Percentiles rank a stretch among this genome's conserved stretches.
Evolutionary conservation across 2,888 invertebrate species (phyloP).

Genomic region (Nasonovia ribisnigri): DNA sequence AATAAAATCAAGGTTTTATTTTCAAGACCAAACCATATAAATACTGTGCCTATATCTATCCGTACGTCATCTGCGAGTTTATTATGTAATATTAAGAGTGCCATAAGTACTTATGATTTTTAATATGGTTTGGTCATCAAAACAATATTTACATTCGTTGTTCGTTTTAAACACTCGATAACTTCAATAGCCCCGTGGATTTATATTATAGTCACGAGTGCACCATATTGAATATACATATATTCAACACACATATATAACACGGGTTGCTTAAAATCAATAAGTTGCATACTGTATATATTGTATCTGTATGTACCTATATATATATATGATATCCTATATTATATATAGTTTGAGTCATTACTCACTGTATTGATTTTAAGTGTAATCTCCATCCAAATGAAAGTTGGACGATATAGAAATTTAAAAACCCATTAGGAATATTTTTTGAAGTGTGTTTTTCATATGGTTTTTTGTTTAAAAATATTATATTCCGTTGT

Average conservation of each 20-base stretch:
- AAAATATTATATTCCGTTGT: no score
- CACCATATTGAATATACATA: neutral
- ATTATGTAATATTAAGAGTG: neutral
- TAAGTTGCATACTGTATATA: neutral
- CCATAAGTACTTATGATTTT: neutral
- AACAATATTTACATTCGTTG: neutral
- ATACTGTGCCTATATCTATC: neutral
- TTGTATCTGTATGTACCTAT: no score
- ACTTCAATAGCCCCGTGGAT: neutral
- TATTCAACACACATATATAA: neutral
- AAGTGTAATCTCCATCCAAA: neutral
- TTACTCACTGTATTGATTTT: neutral
- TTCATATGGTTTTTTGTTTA: neutral
- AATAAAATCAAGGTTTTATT: slow-evolving; percentile 30
- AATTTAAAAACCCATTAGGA: neutral
- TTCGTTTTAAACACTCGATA: slow-evolving; percentile 4
- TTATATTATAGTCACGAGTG: neutral
- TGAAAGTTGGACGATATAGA: neutral
- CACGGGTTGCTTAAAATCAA: slow-evolving; percentile 6
- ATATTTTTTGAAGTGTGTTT: neutral
- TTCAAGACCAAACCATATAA: slow-evolving; percentile 30
- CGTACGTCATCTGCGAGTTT: neutral
- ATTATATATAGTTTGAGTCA: neutral
- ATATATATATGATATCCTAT: neutral
- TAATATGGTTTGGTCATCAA: neutral